Percentiles rank a stretch among this genome's conserved stretches.
These are phyloP conservation scores for Ceriagrion tenellum DNA, from an alignment of 2,888 invertebrate species.

Conservation along the genomic window DNA sequence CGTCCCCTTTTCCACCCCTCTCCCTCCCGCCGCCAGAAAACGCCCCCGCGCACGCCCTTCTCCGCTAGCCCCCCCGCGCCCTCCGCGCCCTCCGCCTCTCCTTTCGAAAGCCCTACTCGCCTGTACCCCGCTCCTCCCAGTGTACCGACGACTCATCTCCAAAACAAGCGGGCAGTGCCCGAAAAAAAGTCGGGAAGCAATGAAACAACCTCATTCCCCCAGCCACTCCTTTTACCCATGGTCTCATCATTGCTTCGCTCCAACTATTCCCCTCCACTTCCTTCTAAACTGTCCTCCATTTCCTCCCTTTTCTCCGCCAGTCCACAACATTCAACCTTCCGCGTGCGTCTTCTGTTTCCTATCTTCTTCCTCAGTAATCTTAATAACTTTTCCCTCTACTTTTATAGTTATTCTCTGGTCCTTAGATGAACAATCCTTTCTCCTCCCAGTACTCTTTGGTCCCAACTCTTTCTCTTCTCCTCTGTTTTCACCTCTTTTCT, in stretches of 20 bases:
- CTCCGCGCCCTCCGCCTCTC: neutral
- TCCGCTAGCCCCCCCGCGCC: neutral
- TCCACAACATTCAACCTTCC: neutral
- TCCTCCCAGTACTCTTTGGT: neutral
- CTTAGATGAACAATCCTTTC: neutral
- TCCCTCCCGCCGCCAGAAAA: neutral
- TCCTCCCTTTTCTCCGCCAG: no score
- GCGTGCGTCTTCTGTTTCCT: no score
- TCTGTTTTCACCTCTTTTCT: no score
- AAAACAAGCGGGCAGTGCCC: slow-evolving; percentile 19
- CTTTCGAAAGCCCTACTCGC: neutral
- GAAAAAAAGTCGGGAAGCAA: neutral
- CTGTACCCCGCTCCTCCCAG: neutral
- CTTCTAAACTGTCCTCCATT: neutral
- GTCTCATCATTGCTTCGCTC: neutral
- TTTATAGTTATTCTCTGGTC: no score
- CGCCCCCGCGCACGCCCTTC: slow-evolving; percentile 25
- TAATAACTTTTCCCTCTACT: no score
- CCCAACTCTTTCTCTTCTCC: no score
- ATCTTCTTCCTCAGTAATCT: no score
- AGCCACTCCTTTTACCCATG: no score
- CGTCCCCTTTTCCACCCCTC: neutral
- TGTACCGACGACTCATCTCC: slow-evolving; percentile 28
- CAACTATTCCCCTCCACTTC: neutral
- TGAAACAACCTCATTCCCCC: neutral